Conservation (phyloP, 2,888 invertebrate species). For the Synanthedon myopaeformis region DNA sequence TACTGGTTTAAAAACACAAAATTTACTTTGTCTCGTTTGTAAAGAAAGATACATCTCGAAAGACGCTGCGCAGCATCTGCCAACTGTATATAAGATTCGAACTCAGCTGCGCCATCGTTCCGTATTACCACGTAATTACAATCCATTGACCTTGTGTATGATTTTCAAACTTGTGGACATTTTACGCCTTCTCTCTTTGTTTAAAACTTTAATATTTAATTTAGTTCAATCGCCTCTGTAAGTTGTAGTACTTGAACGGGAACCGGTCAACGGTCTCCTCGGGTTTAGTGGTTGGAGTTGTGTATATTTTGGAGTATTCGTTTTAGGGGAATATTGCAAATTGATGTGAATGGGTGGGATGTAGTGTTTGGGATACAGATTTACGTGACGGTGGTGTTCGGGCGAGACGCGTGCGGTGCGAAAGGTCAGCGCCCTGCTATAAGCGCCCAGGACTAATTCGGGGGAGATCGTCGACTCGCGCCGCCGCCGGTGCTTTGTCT, state of each 20-base stretch:
- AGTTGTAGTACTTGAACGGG: not conserved
- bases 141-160: constrained; percentile 33
- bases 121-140: constrained; percentile 26
- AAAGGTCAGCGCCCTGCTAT: constrained; percentile 56
- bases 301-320: constrained; percentile 5
- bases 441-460: constrained; percentile 63
- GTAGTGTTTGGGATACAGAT: constrained; percentile 9
- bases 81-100: no score
- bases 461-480: constrained; percentile 64
- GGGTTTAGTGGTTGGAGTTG: constrained; percentile 5
- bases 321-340: not conserved
- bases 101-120: not conserved
- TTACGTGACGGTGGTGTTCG: constrained; percentile 16
- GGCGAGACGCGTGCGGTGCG: constrained; percentile 31
- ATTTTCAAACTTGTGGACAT: constrained; percentile 11
- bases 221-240: not conserved
- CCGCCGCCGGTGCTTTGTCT: constrained; percentile 56
- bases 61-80: no score
- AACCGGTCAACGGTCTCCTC: not conserved
- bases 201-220: constrained; percentile 6
- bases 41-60: no score
- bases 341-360: constrained; percentile 1
- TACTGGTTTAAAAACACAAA: no score
- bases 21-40: no score
- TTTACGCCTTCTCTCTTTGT: constrained; percentile 27